Base-by-base conservation (phyloP, 2,113 vertebrate species). In the Nerophis ophidion region DNA sequence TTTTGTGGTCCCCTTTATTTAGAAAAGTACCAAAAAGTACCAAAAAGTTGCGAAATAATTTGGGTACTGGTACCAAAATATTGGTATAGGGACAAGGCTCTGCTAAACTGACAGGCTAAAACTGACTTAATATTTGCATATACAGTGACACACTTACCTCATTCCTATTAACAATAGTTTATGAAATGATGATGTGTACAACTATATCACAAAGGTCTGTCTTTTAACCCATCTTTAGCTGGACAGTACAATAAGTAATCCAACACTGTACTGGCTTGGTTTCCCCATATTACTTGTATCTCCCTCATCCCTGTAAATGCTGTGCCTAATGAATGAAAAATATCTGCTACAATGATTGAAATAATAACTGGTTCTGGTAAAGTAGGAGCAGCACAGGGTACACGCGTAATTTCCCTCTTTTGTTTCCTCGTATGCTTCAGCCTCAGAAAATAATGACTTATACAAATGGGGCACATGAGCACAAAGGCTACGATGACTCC, bases 401-500 rank as follows among this genome's bases (percentile, higher is more conserved):
- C 8, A 11, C 57, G 34, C 49, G 50, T 38, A 16, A 46, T 53
- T 63, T 26, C 34, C 19, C 5, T 14, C 16, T 44, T 34, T 57
- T 35, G 63, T 13, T 16, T 13, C 48, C 46, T 51, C 35, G 34
- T 57, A 8, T 55, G 15, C 35, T 47, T 48, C 1, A 59, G 36
- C 9, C 70, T 54, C 48, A 16, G 19, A 63, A 7, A 9, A 49
- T 33, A 59, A 48, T 48, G 48, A 71, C 70, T 65, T 48, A 19
- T 34, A 47, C 61, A 69, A 68, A 70, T 42, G 15, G 46, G 12
- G 6, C 33, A 33, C 14, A 8, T 36, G 57, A 54, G 44, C 46
- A 17, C 35, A 59, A 74, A 74, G 55, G 66, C 63, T 59, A 62
- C 33, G 33, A 40, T n/a, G 15, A 64, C 5, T 47, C 48, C 34